A percentile compares a stretch with the other conserved stretches of the same genome.
phyloP scores from a whole-genome alignment of 2,888 invertebrate species.

The Brachyopa scutellaris region DNA sequence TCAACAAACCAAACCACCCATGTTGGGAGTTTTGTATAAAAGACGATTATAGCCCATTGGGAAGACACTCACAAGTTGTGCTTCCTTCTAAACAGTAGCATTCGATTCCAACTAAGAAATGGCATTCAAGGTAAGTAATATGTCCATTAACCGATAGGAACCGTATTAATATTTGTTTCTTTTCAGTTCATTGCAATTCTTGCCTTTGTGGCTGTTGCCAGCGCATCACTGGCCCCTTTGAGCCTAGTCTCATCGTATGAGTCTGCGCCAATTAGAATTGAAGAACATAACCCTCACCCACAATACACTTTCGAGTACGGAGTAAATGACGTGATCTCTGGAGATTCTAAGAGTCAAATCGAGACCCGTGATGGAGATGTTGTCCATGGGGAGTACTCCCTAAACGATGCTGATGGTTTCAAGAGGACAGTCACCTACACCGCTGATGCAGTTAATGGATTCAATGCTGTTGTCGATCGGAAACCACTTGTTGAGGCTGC shows the following conservation, averaged over 20 bases:
- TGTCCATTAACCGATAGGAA: background rate
- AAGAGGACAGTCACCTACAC: slow-evolving; percentile 82
- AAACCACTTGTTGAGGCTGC: slow-evolving; percentile 74
- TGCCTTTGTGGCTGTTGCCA: slow-evolving; percentile 3
- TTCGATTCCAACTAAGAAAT: too few relatives aligned
- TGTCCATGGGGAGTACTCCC: slow-evolving; percentile 81
- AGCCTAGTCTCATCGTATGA: slow-evolving; percentile 3
- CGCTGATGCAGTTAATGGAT: slow-evolving; percentile 81
- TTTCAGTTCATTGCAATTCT: background rate
- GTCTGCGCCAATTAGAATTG: slow-evolving; percentile 16
- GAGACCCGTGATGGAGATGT: slow-evolving; percentile 81
- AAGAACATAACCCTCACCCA: slow-evolving; percentile 56
- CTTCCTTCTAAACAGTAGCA: too few relatives aligned
- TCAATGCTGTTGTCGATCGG: slow-evolving; percentile 82
- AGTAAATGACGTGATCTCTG: slow-evolving; percentile 80
- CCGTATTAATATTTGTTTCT: background rate
- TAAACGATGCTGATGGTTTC: slow-evolving; percentile 81
- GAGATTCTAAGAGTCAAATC: slow-evolving; percentile 81
- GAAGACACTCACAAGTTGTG: too few relatives aligned
- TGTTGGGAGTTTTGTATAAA: too few relatives aligned
- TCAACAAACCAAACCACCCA: too few relatives aligned
- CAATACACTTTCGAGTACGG: slow-evolving; percentile 77
- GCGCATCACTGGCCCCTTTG: background rate
- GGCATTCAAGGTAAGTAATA: slow-evolving; percentile 11
- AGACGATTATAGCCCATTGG: too few relatives aligned